Evolutionary conservation across 2,888 invertebrate species (phyloP).

Genomic region (Herminia tarsipennalis): DNA sequence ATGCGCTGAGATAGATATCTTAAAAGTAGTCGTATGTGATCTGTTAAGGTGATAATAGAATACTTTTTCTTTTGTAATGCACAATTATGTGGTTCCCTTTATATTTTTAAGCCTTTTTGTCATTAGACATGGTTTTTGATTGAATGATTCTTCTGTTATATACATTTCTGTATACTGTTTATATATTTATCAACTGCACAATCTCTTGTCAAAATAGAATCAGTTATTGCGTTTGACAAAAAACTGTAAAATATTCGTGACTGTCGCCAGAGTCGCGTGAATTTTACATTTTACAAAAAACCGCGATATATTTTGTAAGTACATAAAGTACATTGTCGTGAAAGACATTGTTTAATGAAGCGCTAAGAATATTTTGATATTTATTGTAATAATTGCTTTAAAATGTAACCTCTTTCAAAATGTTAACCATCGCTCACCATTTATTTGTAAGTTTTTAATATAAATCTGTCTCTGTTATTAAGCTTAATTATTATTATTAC

Average conservation of each 20-base stretch:
- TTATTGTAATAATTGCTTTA: slow-evolving; percentile 76
- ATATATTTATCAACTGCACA: slow-evolving; percentile 73
- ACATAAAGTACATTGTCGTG: slow-evolving; percentile 79
- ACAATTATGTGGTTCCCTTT: slow-evolving; percentile 75
- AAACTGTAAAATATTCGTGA: slow-evolving; percentile 34
- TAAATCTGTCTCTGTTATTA: slow-evolving; percentile 80
- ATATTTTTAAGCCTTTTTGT: slow-evolving; percentile 67
- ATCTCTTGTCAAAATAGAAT: slow-evolving; percentile 57
- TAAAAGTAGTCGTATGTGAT: slow-evolving; percentile 52
- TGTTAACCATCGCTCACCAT: slow-evolving; percentile 84
- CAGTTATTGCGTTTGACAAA: slow-evolving; percentile 42
- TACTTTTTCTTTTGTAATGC: slow-evolving; percentile 76
- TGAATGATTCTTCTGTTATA: slow-evolving; percentile 44
- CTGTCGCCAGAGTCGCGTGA: slow-evolving; percentile 72
- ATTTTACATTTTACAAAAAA: slow-evolving; percentile 40
- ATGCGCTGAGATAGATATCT: slow-evolving; percentile 44
- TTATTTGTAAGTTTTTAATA: slow-evolving; percentile 80
- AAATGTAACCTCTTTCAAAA: slow-evolving; percentile 80
- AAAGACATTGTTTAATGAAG: slow-evolving; percentile 80
- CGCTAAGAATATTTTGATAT: slow-evolving; percentile 79
- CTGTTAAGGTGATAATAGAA: slow-evolving; percentile 79
- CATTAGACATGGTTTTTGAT: slow-evolving; percentile 60
- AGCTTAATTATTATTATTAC: slow-evolving; percentile 78
- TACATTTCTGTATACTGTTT: slow-evolving; percentile 75
- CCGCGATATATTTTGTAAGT: slow-evolving; percentile 70